Evolutionary conservation across 2,888 invertebrate genomes (phyloP).

Genomic region (Muschampia plurimacula): DNA sequence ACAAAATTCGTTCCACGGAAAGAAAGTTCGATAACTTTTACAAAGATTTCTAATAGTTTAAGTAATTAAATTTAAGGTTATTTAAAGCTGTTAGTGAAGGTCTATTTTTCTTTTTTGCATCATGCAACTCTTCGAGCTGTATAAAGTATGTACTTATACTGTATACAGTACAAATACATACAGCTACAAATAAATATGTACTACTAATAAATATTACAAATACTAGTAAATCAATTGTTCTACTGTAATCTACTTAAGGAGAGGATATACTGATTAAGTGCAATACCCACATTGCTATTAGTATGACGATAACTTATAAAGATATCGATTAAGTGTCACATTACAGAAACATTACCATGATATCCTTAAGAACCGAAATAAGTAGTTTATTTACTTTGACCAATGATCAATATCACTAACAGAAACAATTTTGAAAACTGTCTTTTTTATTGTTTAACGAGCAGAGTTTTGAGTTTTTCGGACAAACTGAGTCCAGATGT

Average conservation of each 20-base stretch:
- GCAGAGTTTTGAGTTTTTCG: constrained; percentile 22
- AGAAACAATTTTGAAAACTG: background rate
- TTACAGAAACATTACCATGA: background rate
- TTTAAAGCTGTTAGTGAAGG: background rate
- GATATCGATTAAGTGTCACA: too few species aligned
- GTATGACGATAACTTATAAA: too few species aligned
- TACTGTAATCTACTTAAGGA: too few species aligned
- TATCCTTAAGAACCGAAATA: background rate
- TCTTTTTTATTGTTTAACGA: constrained; percentile 6
- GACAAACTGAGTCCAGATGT: constrained; percentile 48
- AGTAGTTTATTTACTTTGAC: background rate
- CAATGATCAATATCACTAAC: background rate
- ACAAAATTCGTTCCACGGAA: constrained; percentile 34
- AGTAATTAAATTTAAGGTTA: constrained; percentile 1
- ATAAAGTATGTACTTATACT: too few species aligned
- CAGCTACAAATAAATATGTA: too few species aligned
- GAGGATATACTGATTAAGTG: too few species aligned
- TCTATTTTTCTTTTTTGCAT: background rate
- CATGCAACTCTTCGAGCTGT: too few species aligned
- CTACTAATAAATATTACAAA: too few species aligned
- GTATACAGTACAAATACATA: too few species aligned
- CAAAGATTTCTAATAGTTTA: constrained; percentile 14
- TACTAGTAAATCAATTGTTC: too few species aligned
- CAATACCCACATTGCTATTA: too few species aligned
- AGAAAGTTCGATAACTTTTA: constrained; percentile 32